These are phyloP conservation scores for Sphyrna mokarran DNA, from an alignment of 2,113 vertebrate genomes.

Conservation along the genomic window DNA sequence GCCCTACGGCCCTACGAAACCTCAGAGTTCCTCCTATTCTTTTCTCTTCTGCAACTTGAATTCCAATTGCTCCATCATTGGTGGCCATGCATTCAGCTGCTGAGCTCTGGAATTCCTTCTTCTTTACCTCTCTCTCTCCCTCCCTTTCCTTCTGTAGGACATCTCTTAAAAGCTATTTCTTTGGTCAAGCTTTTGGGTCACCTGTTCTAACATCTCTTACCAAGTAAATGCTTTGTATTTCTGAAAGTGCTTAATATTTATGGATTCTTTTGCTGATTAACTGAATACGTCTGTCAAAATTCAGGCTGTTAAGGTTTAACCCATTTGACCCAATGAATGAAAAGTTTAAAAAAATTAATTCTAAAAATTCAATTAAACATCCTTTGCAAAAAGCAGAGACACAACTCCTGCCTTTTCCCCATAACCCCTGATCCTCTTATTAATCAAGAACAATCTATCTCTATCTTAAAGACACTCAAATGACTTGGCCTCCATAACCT, in stretches of 20 bases:
- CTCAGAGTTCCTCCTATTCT: background rate
- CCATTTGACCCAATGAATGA: no score
- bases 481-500: no score
- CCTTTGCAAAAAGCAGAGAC: no score
- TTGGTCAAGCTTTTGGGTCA: background rate
- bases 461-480: no score
- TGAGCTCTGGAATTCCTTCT: background rate
- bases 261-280: background rate
- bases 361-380: no score
- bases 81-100: background rate
- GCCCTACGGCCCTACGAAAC: background rate
- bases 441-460: no score
- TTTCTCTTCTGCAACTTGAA: background rate
- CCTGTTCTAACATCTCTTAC: background rate
- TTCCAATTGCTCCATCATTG: background rate
- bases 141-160: background rate
- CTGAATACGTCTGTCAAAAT: background rate
- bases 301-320: background rate
- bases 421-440: no score
- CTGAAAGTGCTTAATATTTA: background rate
- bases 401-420: no score
- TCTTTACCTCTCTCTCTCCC: background rate
- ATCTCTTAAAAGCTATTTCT: background rate
- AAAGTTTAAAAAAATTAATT: no score
- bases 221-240: background rate